Base-by-base conservation (phyloP, 1,140 invertebrate genomes). In the Saccostrea echinata region DNA sequence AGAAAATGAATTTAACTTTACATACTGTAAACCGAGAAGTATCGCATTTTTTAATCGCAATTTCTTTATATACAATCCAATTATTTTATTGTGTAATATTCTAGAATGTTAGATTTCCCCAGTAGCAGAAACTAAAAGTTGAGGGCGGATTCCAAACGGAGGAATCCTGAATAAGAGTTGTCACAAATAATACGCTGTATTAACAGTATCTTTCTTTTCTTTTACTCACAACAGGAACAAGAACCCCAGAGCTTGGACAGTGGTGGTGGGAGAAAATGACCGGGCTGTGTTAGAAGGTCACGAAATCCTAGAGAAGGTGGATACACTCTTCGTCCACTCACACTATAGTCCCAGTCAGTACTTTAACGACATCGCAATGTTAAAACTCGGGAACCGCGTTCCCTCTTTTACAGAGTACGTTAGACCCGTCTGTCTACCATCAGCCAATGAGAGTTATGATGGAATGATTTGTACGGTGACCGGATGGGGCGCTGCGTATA, bases 401-500 rank as follows among this genome's bases (percentile, higher is more conserved):
- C 71, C 83, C 0, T 30, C 61, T 0, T 90, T 87, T 51, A 76
- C 84, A 21, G 71, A 76, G n/a, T 91, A 89, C 55, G 84, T 92
- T 3, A 84, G 92, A 0, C 90, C 91, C 1, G 90, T 86, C 4
- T 92, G 92, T 88, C 85, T 92, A 0, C 92, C 92, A 0, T 71
- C 53, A 16, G 71, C 83, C 16, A 85, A 35, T 11, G 89, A 91
- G 33, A 85, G 52, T n/a, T 92, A 89, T 55, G 87, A 90, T 13
- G 86, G 85, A 18, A 71, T 91, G 88, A 91, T 89, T 6, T 91
- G 91, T 82, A 90, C 88, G 1, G 86, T 92, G 6, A 91, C 91
- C 16, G 92, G 92, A 13, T 92, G 92, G 92, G 92, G 92, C n/a
- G 92, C 92, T 16, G 80, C 84, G 13, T 71, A 89, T 76, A 86